These are phyloP conservation scores for Argya squamiceps DNA, from an alignment of 2,797 vertebrate genomes.

Conservation along the genomic window DNA sequence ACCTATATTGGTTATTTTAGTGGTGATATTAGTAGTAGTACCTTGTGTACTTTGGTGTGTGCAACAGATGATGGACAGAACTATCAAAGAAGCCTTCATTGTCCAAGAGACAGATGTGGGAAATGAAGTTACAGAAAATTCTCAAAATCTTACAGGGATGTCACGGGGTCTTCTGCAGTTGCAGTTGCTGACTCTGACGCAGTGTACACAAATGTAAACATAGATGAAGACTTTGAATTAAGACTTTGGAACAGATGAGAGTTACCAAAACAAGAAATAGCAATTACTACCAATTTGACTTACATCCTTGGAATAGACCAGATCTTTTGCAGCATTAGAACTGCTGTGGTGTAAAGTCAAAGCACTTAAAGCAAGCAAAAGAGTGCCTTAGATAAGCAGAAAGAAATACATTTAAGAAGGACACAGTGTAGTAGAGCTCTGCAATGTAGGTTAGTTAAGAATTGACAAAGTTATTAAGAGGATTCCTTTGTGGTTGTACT, in stretches of 20 bases:
- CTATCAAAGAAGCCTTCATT: background rate
- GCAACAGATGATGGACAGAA: background rate
- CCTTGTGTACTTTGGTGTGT: background rate
- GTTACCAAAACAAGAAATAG: background rate
- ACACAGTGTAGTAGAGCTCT: background rate
- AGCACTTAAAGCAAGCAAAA: background rate
- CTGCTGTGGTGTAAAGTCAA: background rate
- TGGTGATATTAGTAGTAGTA: background rate
- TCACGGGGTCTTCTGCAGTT: background rate
- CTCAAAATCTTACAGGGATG: background rate
- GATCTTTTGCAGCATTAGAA: background rate
- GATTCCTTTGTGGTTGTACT: background rate
- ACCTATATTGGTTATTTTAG: background rate
- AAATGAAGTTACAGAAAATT: background rate
- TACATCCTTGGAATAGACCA: background rate
- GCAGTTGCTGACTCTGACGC: background rate
- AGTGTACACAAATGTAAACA: background rate
- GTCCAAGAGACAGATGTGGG: background rate
- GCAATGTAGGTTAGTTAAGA: background rate
- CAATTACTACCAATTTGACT: background rate
- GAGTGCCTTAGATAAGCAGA: background rate
- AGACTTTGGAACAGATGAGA: background rate
- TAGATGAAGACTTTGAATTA: background rate
- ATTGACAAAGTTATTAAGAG: background rate
- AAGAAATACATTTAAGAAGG: background rate